These are phyloP conservation scores for Drosophila mimetica DNA, from an alignment of 2,888 invertebrate genomes.

Conservation along the genomic window DNA sequence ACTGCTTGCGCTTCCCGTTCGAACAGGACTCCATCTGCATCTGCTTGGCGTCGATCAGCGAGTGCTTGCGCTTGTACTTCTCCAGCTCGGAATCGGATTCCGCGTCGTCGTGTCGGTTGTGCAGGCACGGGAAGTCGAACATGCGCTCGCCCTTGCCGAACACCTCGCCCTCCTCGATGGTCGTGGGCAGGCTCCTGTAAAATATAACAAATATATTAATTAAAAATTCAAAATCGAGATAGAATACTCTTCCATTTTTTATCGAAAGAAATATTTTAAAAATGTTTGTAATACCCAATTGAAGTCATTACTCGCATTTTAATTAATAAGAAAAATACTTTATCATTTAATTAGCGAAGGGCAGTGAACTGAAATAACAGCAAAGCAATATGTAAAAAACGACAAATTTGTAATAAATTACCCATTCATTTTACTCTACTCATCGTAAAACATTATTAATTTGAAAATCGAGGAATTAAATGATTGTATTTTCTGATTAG, in stretches of 20 bases:
- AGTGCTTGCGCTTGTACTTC: slow-evolving; percentile 79
- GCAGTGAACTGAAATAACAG: background rate
- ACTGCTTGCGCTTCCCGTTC: slow-evolving; percentile 76
- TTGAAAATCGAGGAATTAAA: background rate
- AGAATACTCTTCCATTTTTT: too few relatives aligned
- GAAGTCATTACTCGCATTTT: background rate
- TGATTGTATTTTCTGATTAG: background rate
- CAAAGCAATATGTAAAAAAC: background rate
- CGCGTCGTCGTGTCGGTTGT: slow-evolving; percentile 65
- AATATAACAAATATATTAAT: background rate
- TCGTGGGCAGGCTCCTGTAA: slow-evolving; percentile 86
- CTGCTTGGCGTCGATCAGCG: slow-evolving; percentile 74
- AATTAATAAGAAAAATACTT: background rate
- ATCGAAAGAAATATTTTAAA: too few relatives aligned
- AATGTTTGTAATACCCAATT: too few relatives aligned
- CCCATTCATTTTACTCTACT: background rate
- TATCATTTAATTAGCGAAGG: background rate
- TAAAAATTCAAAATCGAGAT: too few relatives aligned
- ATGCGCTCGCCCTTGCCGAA: slow-evolving; percentile 86
- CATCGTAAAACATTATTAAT: background rate
- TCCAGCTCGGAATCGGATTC: slow-evolving; percentile 80
- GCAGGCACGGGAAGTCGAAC: slow-evolving; percentile 85
- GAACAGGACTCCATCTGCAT: slow-evolving; percentile 72
- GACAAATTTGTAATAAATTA: background rate
- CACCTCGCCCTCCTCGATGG: slow-evolving; percentile 86